Percentiles rank a stretch among this genome's conserved stretches.
Evolutionary conservation across 1,140 invertebrate genomes (phyloP).

Genomic region (Whitmania pigra): DNA sequence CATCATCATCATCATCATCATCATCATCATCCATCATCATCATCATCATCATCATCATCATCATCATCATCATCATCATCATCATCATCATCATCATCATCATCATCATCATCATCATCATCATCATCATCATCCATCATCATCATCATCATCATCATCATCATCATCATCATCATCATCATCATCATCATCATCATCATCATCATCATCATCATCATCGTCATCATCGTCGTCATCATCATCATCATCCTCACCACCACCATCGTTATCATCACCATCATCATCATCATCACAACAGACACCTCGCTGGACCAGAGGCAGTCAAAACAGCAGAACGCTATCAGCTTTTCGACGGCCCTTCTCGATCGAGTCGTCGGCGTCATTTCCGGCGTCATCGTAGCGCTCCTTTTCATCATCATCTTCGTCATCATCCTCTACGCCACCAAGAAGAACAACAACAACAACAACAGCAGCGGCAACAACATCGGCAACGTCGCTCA

Average conservation of each 20-base stretch:
- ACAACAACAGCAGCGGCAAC: background rate
- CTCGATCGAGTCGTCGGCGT: background rate
- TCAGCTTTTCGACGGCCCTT: background rate
- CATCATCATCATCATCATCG: conserved; percentile 8
- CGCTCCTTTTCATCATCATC: background rate
- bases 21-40: background rate
- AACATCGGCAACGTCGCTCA: background rate
- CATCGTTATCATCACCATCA: no score
- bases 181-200: background rate
- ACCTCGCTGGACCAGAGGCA: no score
- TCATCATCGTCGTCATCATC: conserved; percentile 5
- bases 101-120: background rate
- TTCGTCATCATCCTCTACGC: conserved; percentile 3
- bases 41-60: background rate
- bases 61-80: background rate
- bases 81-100: conserved; percentile 8
- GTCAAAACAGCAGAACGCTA: no score
- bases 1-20: conserved; percentile 1
- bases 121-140: no score
- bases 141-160: background rate
- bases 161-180: background rate
- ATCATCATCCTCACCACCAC: no score
- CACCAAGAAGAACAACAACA: background rate
- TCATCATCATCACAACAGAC: no score
- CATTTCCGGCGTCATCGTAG: background rate